Conservation (phyloP, 2,797 vertebrate species). For the Hapalemur alaotrensis region DNA sequence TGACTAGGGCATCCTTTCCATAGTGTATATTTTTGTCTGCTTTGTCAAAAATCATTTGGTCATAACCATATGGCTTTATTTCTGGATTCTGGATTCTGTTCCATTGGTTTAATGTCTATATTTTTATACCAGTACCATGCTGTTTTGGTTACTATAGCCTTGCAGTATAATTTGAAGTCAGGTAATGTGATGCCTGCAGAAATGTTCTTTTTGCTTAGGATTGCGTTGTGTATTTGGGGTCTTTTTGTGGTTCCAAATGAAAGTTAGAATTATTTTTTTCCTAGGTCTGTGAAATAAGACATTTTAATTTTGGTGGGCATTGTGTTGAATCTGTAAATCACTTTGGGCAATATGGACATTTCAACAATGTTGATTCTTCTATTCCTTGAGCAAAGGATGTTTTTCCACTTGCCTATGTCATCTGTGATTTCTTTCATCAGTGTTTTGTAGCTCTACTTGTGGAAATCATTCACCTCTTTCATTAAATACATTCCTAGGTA, state of each 20-base stretch:
- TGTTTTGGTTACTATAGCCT: background rate
- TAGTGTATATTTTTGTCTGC: background rate
- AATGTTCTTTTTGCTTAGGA: background rate
- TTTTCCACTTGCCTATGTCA: background rate
- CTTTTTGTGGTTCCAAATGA: background rate
- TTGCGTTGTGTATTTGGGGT: background rate
- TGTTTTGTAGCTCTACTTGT: background rate
- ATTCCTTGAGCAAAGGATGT: background rate
- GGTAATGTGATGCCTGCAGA: background rate
- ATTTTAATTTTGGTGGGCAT: background rate
- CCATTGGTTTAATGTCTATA: too few relatives aligned
- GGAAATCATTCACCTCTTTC: background rate
- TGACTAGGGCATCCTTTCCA: background rate
- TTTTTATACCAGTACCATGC: background rate
- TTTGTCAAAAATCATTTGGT: background rate
- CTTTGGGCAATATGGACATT: background rate
- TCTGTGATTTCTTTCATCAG: background rate
- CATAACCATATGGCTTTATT: background rate
- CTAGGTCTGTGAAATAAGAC: background rate
- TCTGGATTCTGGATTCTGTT: too few relatives aligned
- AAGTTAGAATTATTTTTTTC: background rate
- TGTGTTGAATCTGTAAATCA: background rate
- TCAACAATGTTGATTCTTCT: background rate
- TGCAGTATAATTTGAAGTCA: background rate
- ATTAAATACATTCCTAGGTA: background rate